Conservation (phyloP, 1,140 invertebrate species). For the Ladona fulva region DNA sequence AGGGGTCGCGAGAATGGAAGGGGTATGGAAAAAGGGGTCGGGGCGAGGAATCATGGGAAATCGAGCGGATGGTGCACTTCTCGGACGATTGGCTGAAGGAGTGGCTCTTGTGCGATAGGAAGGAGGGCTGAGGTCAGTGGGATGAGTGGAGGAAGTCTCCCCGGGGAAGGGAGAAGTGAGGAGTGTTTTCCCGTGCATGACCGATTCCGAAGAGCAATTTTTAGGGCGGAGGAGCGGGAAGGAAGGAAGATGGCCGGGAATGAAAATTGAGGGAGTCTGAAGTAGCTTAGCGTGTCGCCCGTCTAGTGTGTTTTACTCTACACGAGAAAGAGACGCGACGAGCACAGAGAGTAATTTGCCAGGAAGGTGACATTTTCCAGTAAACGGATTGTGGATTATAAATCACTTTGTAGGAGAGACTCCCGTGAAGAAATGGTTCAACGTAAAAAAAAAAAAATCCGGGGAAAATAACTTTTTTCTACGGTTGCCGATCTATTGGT, state of each 20-base stretch:
- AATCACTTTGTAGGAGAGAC: too few relatives aligned
- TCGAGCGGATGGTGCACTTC: background rate
- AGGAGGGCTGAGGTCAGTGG: background rate
- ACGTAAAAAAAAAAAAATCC: too few relatives aligned
- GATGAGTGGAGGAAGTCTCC: background rate
- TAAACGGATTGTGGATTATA: too few relatives aligned
- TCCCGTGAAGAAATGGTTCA: too few relatives aligned
- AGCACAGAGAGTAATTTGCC: too few relatives aligned
- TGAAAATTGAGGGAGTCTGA: background rate
- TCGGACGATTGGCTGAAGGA: background rate
- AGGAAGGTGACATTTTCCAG: too few relatives aligned
- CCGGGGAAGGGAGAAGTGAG: background rate
- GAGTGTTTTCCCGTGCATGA: constrained; percentile 10
- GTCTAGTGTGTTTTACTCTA: background rate
- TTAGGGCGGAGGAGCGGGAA: background rate
- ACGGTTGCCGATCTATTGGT: too few relatives aligned
- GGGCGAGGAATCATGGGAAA: background rate
- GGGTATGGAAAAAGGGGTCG: background rate
- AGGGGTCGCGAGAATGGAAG: too few relatives aligned
- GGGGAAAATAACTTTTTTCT: too few relatives aligned
- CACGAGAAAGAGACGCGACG: too few relatives aligned
- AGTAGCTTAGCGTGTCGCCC: background rate
- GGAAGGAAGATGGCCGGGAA: background rate
- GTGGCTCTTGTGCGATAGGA: background rate
- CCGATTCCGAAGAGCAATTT: background rate